Evolutionary conservation across 2,113 vertebrate species (phyloP).

Genomic region (Colius striatus): DNA sequence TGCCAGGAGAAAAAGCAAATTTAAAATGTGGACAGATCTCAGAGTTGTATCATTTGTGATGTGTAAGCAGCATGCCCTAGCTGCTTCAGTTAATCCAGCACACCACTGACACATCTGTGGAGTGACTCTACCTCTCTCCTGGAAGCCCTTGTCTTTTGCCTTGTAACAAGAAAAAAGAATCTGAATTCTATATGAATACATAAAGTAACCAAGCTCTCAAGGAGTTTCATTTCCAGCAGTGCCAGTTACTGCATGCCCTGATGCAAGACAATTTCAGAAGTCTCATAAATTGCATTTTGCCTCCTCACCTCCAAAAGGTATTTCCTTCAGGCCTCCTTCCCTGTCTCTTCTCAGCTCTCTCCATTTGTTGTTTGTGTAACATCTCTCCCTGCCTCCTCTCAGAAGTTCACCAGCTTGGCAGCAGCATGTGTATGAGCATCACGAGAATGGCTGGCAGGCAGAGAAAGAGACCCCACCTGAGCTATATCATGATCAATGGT

Average conservation of each 20-base stretch:
- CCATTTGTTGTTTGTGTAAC: not conserved
- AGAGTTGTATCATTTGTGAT: not conserved
- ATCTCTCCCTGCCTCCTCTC: not conserved
- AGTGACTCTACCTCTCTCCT: not conserved
- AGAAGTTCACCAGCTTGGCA: not conserved
- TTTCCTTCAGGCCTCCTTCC: not conserved
- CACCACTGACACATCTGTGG: not conserved
- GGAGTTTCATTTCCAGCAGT: not conserved
- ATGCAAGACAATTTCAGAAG: not conserved
- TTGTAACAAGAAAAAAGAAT: not conserved
- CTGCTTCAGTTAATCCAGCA: not conserved
- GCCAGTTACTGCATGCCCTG: not conserved
- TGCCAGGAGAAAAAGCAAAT: not conserved
- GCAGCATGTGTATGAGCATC: not conserved
- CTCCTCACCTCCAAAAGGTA: not conserved
- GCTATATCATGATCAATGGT: fast-evolving
- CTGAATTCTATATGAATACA: not conserved
- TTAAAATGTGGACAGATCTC: not conserved
- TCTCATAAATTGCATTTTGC: not conserved
- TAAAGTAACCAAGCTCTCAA: not conserved
- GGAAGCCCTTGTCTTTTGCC: not conserved
- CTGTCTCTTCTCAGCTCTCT: not conserved
- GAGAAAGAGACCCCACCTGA: not conserved
- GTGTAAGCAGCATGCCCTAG: not conserved
- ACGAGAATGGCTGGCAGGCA: not conserved